Conservation (phyloP, 2,113 vertebrate genomes). For the Pycnonotus jocosus region DNA sequence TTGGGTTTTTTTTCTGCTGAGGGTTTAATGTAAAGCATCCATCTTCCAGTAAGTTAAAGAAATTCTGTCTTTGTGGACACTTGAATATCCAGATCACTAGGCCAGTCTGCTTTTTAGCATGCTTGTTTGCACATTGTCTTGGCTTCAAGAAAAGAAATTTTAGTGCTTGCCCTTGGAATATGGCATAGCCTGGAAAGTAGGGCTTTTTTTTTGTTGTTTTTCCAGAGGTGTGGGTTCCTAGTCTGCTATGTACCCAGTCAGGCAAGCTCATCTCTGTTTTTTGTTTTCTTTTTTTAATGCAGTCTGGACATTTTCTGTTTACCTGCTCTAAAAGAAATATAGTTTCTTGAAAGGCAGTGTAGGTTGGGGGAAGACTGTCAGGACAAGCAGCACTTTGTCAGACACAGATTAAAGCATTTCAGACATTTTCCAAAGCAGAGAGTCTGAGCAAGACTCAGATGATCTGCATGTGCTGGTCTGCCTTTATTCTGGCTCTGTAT, state of each 20-base stretch:
- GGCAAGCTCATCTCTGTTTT: not conserved
- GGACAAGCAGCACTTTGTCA: not conserved
- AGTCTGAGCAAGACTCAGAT: not conserved
- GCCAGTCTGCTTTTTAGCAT: not conserved
- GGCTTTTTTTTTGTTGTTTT: not conserved
- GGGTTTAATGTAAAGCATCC: not conserved
- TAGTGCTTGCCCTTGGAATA: not conserved
- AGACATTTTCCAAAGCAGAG: not conserved
- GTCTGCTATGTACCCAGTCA: not conserved
- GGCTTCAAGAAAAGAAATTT: not conserved
- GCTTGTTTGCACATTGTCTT: not conserved
- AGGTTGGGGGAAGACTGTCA: not conserved
- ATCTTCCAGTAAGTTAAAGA: not conserved
- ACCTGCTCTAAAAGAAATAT: not conserved
- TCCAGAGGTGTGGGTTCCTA: not conserved
- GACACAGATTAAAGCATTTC: not conserved
- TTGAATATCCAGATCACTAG: not conserved
- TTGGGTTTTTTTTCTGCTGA: not conserved
- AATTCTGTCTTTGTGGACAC: not conserved
- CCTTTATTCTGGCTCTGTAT: not conserved
- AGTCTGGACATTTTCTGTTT: not conserved
- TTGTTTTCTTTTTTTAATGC: not conserved
- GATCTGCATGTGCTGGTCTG: not conserved
- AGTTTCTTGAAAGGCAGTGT: not conserved
- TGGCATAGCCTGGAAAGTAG: not conserved